phyloP scores from a whole-genome alignment of 2,797 vertebrate genomes.

The Chaunax sp. region DNA sequence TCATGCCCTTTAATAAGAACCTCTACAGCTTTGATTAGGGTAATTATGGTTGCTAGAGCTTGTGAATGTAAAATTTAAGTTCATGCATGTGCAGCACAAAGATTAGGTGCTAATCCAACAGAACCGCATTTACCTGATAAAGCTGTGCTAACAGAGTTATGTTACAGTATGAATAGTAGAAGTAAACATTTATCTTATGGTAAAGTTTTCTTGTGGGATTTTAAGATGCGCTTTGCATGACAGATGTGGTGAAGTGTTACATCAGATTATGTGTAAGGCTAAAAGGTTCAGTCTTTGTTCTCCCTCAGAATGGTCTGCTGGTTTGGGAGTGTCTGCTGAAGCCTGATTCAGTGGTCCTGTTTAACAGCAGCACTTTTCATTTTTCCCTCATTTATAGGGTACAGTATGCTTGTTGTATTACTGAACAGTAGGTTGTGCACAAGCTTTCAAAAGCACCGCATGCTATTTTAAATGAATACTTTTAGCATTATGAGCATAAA shows the following conservation, averaged over 20 bases:
- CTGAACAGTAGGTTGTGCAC: not conserved
- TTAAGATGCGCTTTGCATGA: not conserved
- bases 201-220: not conserved
- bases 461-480: not conserved
- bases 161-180: too few relatives aligned
- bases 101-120: slow-evolving; percentile 8
- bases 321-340: not conserved
- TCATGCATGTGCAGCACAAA: slow-evolving; percentile 1
- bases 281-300: not conserved
- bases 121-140: slow-evolving; percentile 4
- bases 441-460: not conserved
- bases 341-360: not conserved
- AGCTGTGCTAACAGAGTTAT: not conserved
- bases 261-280: not conserved
- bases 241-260: not conserved
- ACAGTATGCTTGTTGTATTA: too few relatives aligned
- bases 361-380: too few relatives aligned
- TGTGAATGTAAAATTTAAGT: too few relatives aligned
- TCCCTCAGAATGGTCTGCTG: not conserved
- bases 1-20: slow-evolving; percentile 20
- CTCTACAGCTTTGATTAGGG: slow-evolving; percentile 13
- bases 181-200: not conserved
- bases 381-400: too few relatives aligned
- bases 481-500: too few relatives aligned
- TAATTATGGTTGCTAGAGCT: slow-evolving; percentile 2